Conservation (phyloP, 2,888 invertebrate genomes). For the Drosophila quinaria region DNA sequence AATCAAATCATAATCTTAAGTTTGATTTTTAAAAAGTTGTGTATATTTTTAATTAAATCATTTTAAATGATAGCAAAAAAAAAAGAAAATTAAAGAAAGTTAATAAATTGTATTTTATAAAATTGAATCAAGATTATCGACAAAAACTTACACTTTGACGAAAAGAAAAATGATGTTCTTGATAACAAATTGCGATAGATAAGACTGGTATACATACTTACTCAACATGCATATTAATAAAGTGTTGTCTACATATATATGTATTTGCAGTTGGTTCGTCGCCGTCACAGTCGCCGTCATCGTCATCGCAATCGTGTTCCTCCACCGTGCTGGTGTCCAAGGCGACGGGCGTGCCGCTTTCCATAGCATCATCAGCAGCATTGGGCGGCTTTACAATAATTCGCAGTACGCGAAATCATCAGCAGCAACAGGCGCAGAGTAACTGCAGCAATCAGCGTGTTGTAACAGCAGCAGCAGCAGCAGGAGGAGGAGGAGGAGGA, state of each 20-base stretch:
- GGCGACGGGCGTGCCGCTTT: slow-evolving; percentile 78
- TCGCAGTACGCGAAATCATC: slow-evolving; percentile 84
- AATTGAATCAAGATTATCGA: too few species aligned
- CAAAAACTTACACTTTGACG: too few species aligned
- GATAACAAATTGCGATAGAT: neutral
- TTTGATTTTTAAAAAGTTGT: too few species aligned
- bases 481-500: too few species aligned
- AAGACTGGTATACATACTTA: neutral
- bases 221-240: neutral
- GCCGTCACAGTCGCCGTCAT: slow-evolving; percentile 81
- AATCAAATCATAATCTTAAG: too few species aligned
- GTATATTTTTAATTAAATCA: too few species aligned
- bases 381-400: slow-evolving; percentile 82
- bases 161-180: too few species aligned
- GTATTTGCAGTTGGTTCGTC: slow-evolving; percentile 75
- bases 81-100: too few species aligned
- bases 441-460: slow-evolving; percentile 60
- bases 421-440: slow-evolving; percentile 52
- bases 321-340: slow-evolving; percentile 82
- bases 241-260: neutral
- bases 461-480: slow-evolving; percentile 34
- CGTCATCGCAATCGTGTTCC: slow-evolving; percentile 83
- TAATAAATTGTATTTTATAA: too few species aligned
- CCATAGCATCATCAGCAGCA: slow-evolving; percentile 81
- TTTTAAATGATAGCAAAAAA: too few species aligned